Conservation (phyloP, 2,113 vertebrate genomes). For the Petroica traversi region DNA sequence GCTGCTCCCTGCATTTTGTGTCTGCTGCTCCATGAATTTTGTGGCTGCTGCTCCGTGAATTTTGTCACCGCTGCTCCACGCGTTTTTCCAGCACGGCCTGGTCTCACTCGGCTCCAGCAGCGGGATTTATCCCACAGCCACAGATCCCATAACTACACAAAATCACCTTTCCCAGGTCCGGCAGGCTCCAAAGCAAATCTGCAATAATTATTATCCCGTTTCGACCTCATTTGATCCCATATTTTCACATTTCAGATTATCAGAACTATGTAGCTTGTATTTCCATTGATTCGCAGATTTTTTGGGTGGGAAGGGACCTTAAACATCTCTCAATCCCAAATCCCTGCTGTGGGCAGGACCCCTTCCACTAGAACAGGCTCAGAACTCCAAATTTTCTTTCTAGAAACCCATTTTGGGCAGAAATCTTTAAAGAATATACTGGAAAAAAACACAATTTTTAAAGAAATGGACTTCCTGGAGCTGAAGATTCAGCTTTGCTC, state of each 20-base stretch:
- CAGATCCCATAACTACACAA: fast-evolving
- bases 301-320: neutral
- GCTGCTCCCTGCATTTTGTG: fast-evolving
- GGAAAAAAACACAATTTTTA: neutral
- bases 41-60: fast-evolving
- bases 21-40: neutral
- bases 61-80: fast-evolving
- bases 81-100: fast-evolving
- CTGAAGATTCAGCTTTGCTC: neutral
- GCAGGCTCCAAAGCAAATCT: neutral
- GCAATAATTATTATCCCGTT: fast-evolving
- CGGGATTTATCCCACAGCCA: neutral
- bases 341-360: neutral
- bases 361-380: neutral
- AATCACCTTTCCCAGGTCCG: neutral
- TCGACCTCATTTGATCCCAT: fast-evolving
- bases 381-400: neutral
- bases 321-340: neutral
- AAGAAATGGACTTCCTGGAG: neutral
- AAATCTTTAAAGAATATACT: neutral
- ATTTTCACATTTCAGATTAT: neutral
- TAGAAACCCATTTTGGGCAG: neutral
- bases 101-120: neutral
- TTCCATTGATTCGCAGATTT: neutral
- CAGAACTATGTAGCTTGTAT: neutral